Conservation (phyloP, 92 coral and sea anemone species). For the Chrysogorgia sp. region DNA sequence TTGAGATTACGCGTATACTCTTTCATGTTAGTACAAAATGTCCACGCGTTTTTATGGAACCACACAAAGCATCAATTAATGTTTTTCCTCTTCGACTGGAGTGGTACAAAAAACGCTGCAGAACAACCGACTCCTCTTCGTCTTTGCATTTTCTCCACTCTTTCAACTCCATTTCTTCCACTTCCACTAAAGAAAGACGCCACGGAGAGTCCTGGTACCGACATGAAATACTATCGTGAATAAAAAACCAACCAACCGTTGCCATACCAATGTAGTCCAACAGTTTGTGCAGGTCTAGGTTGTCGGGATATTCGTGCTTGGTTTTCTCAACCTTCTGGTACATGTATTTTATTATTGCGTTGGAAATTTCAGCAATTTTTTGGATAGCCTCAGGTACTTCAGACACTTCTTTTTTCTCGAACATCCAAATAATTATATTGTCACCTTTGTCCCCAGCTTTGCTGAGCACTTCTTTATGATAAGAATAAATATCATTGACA, state of each 20-base stretch:
- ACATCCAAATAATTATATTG: not conserved
- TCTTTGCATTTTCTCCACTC: not conserved
- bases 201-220: slow-evolving; percentile 15
- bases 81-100: not conserved
- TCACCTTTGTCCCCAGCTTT: not conserved
- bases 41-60: not conserved
- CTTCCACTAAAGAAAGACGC: slow-evolving; percentile 6
- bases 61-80: slow-evolving; percentile 12
- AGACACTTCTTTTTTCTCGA: not conserved
- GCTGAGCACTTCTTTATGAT: not conserved
- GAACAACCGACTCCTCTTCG: not conserved
- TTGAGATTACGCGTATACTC: no score
- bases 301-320: slow-evolving; percentile 9
- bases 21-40: not conserved
- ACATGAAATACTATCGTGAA: not conserved
- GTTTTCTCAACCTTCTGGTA: slow-evolving; percentile 3
- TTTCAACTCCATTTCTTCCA: not conserved
- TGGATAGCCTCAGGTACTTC: not conserved
- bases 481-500: slow-evolving; percentile 17
- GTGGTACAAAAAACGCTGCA: not conserved
- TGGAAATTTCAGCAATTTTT: not conserved
- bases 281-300: slow-evolving; percentile 1
- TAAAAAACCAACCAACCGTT: slow-evolving; percentile 16
- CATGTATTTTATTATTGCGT: slow-evolving; percentile 18
- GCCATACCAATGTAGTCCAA: not conserved